Base-by-base conservation (phyloP, 2,113 vertebrate genomes). In the Eptesicus fuscus region DNA sequence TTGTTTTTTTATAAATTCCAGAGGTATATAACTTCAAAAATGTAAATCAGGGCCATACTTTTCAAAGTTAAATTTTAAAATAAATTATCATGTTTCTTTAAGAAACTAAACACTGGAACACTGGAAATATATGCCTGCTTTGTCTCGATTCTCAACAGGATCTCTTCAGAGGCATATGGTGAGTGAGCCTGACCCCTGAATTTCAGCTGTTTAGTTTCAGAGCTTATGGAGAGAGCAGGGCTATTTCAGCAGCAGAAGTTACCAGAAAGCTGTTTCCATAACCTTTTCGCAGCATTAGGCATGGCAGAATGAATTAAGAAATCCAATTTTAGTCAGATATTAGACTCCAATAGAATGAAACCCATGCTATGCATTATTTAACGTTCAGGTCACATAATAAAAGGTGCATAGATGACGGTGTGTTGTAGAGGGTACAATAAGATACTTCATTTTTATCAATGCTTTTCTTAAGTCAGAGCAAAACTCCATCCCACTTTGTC, bases 121-220 rank as follows among this genome's bases (percentile, higher is more conserved):
- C 13, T 80, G 3, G 37, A 51, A 82, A 37, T 73, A 9, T 4
- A 44, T 40, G 28, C 16, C 3, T 88, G 20, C 16, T 83, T 88
- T 70, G 12, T 77, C 28, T 76, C 22, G 1, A 35, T 61, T 91
- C 10, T 78, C 67, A 93, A 80, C 56, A 70, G 18, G 35, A 56
- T 84, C 9, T 79, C 77, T 90, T 65, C 25, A 65, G 49, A 93
- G 56, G 22, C 13, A 53, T 78, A n/a, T 28, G 80, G 53, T 71
- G 22, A 59, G 49, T 63, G 71, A 82, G 12, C 25, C 59, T 85
- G 59, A 91, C 16, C 37, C n/a, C 40, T 82, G n/a, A 17, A 71
- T 88, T 74, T 91, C 59, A 93, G 49, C 42, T 37, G 37, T 84
- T 35, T 88, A 16, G 49, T 94, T 89, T 94, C 56, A 53, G 22